Evolutionary conservation across 2,888 invertebrate genomes (phyloP), one percentile per base, ranked within the genome.

Genomic region (Troglohyphantes excavatus): DNA sequence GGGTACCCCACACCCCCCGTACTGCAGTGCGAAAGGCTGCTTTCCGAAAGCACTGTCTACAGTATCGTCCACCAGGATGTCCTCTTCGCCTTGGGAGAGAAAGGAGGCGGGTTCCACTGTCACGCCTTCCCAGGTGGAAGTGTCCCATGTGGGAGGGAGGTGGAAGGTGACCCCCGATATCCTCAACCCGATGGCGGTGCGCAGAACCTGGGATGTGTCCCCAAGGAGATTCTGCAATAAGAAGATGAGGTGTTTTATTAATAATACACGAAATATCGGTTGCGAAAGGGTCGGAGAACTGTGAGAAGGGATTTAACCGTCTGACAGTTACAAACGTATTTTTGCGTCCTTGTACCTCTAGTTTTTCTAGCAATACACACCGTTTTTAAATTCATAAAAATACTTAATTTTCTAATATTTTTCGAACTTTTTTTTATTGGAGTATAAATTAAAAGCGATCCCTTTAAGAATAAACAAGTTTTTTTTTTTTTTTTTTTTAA

Each of bases 1-100:
- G 1, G 70, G 73, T 9, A 91, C 79, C 13, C 91, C 91, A 72
- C 92, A 92, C 17, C 90, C 88, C 13, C 88, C 91, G 29, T 87
- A 90, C 76, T 92, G 92, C 19, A 79, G 23, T 0, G 91, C 79
- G 39, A 89, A 82, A 2, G 91, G 91, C 1, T 88, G 53, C 7
- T 82, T 88, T 17, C 83, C 86, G 23, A 90, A 88, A 2, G 81
- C 73, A 7, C 27, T 78, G 46, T 78, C 81, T 17, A 53, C 53
- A 3, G 43, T 61, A 21, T 67, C 61, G 9, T 90, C 90, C 19
- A 91, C 78, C 13, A 85, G 3, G 26, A 91, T 83, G 26, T 91
- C 91, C 9, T 73, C 27, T 23, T 53, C 3, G 11, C 11, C 33
- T 11, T 21, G 11, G 2, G 67, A 27, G 2, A 27, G 19, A 13